Conservation (phyloP, 2,113 vertebrate species). For the Platichthys flesus region DNA sequence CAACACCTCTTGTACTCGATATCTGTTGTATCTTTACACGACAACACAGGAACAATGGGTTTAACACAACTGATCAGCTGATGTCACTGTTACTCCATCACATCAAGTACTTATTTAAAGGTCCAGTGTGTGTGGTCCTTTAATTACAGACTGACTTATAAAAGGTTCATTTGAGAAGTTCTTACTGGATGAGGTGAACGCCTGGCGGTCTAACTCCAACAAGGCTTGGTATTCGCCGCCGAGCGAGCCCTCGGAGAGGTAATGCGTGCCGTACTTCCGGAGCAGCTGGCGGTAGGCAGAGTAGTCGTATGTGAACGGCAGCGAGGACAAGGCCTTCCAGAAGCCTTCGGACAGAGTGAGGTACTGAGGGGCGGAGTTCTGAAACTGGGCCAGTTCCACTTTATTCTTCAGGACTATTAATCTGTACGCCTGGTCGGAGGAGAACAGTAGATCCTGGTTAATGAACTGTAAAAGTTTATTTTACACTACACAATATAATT, state of each 20-base stretch:
- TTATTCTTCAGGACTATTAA: constrained; percentile 89
- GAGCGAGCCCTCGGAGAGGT: constrained; percentile 89
- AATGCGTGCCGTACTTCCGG: constrained; percentile 91
- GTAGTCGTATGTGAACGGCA: constrained; percentile 89
- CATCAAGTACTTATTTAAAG: no score
- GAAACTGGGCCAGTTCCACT: constrained; percentile 95
- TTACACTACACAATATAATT: not conserved
- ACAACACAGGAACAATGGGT: not conserved
- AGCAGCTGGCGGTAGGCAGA: constrained; percentile 84
- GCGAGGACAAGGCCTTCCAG: constrained; percentile 88
- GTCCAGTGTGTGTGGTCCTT: no score
- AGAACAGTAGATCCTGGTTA: not conserved
- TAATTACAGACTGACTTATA: not conserved
- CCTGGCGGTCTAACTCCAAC: constrained; percentile 85
- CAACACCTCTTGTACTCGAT: constrained; percentile 79
- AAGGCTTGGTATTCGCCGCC: constrained; percentile 90
- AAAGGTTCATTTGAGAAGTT: not conserved
- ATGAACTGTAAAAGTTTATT: not conserved
- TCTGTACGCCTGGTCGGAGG: constrained; percentile 80
- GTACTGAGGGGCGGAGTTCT: constrained; percentile 89
- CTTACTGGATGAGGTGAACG: constrained; percentile 81
- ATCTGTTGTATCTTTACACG: constrained; percentile 66
- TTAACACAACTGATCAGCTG: not conserved
- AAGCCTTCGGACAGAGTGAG: constrained; percentile 88
- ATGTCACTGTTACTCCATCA: not conserved